Evolutionary conservation across 2,113 vertebrate species (phyloP).

Genomic region (Pterophyllum scalare): DNA sequence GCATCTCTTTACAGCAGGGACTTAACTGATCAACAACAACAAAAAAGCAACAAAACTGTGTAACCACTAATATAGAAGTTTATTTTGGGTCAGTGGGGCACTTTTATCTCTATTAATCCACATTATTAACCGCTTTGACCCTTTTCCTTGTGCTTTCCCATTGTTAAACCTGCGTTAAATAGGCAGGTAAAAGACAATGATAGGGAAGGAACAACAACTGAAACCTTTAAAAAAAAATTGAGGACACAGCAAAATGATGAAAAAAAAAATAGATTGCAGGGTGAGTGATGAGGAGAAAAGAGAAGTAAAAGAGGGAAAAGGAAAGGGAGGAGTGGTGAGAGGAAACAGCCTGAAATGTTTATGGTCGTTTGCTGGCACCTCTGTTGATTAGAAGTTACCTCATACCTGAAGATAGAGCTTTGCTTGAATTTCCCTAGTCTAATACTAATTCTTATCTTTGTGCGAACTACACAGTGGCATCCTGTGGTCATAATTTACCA

Average conservation of each 20-base stretch:
- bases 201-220: background rate
- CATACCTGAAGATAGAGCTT: background rate
- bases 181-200: background rate
- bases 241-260: background rate
- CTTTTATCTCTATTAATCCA: conserved; percentile 19
- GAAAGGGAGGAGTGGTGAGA: background rate
- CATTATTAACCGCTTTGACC: conserved; percentile 31
- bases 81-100: background rate
- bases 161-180: conserved; percentile 26
- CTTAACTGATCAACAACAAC: background rate
- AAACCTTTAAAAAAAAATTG: background rate
- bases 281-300: conserved; percentile 17
- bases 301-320: background rate
- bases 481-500: background rate
- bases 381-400: background rate
- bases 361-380: conserved; percentile 27
- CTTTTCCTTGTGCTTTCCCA: background rate
- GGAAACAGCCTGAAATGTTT: conserved; percentile 33
- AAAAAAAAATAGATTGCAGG: background rate
- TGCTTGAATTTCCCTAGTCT: background rate
- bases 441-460: background rate
- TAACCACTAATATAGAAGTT: background rate
- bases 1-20: too few species aligned
- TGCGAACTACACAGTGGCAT: background rate
- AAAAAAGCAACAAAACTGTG: background rate